phyloP scores from a whole-genome alignment of 2,888 invertebrate genomes.

The Callyntrura sp. region DNA sequence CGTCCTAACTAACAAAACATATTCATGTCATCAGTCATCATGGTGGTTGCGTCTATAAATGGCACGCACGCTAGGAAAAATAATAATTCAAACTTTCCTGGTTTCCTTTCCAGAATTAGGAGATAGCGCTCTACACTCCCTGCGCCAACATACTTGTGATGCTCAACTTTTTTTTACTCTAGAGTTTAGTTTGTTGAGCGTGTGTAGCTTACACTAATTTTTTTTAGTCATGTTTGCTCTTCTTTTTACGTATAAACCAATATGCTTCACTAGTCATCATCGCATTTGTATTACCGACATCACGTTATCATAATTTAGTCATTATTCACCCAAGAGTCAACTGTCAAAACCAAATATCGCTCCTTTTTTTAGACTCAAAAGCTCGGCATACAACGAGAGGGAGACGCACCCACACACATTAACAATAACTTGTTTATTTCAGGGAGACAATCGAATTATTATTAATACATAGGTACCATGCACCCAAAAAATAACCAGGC shows the following conservation, averaged over 20 bases:
- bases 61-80: neutral
- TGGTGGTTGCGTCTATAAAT: conserved; percentile 19
- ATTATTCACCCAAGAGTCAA: neutral
- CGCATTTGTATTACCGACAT: too few relatives aligned
- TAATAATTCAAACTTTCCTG: conserved; percentile 65
- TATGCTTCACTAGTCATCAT: neutral
- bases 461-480: neutral
- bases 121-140: too few relatives aligned
- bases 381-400: neutral
- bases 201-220: too few relatives aligned
- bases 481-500: neutral
- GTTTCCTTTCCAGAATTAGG: conserved; percentile 56
- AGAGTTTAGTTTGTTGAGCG: too few relatives aligned
- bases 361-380: neutral
- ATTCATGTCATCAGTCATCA: neutral
- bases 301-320: neutral
- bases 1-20: neutral
- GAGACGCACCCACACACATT: neutral
- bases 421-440: conserved; percentile 24
- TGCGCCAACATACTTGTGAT: too few relatives aligned
- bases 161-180: too few relatives aligned
- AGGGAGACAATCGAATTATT: conserved; percentile 11
- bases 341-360: conserved; percentile 33
- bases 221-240: conserved; percentile 32
- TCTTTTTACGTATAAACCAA: conserved; percentile 26